phyloP scores from a whole-genome alignment of 2,797 vertebrate species.

The Poeciliopsis turneri region DNA sequence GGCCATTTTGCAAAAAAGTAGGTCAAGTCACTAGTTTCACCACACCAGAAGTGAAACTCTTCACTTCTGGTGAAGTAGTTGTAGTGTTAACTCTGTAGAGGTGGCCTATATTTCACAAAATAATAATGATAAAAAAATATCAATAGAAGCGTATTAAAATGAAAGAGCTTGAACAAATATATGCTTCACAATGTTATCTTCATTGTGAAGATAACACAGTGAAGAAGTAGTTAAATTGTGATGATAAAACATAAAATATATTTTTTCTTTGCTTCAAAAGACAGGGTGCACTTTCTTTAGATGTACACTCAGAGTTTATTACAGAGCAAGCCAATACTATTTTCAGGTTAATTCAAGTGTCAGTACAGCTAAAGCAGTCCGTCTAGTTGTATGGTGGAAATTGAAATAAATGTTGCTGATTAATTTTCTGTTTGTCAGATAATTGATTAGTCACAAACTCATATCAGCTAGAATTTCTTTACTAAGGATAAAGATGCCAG shows the following conservation, averaged over 20 bases:
- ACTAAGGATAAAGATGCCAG: not conserved
- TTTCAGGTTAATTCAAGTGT: not conserved
- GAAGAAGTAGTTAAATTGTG: not conserved
- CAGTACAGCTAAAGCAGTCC: not conserved
- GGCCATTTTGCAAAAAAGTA: not conserved
- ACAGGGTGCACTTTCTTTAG: not conserved
- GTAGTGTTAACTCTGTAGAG: not conserved
- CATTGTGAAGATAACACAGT: not conserved
- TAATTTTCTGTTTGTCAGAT: slow-evolving; percentile 2
- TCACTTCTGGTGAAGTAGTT: not conserved
- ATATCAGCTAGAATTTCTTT: not conserved
- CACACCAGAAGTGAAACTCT: not conserved
- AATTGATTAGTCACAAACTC: slow-evolving; percentile 3
- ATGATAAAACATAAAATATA: not conserved
- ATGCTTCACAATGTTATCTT: not conserved
- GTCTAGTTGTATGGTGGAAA: not conserved
- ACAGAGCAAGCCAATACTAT: not conserved
- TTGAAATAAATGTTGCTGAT: not conserved
- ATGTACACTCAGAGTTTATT: not conserved
- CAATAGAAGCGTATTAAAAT: not conserved
- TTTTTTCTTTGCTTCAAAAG: not conserved
- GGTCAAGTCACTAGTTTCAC: not conserved
- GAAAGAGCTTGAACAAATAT: not conserved
- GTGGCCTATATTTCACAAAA: not conserved
- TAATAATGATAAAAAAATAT: too few species aligned